Evolutionary conservation across 2,113 vertebrate species (phyloP).

Genomic region (Notarius quadriscutis): DNA sequence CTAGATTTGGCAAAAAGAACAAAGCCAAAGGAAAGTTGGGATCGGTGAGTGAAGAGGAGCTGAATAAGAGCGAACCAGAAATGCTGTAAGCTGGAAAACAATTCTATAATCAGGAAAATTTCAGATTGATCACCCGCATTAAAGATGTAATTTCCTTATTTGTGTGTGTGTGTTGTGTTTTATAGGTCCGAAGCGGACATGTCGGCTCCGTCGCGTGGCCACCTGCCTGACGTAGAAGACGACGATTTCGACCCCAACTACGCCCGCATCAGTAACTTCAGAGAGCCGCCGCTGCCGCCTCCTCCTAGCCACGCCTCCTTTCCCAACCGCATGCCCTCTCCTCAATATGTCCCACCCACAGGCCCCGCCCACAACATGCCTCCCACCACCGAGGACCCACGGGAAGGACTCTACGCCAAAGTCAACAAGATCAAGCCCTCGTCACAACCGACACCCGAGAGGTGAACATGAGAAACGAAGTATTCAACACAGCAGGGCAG

Average conservation of each 20-base stretch:
- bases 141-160: not conserved
- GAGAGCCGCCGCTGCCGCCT: conserved; percentile 65
- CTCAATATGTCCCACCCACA: conserved; percentile 54
- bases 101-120: no score
- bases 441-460: conserved; percentile 68
- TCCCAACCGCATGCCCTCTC: conserved; percentile 68
- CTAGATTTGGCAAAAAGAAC: conserved; percentile 92
- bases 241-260: conserved; percentile 92
- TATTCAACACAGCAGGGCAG: no score
- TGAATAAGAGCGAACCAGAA: conserved; percentile 75
- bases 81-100: conserved; percentile 40
- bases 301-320: conserved; percentile 53
- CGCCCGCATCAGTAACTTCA: conserved; percentile 86
- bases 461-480: conserved; percentile 65
- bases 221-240: conserved; percentile 80
- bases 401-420: conserved; percentile 89
- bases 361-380: conserved; percentile 59
- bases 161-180: not conserved
- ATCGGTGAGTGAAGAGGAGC: conserved; percentile 80
- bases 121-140: not conserved
- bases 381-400: conserved; percentile 75
- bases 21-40: conserved; percentile 78
- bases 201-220: conserved; percentile 18
- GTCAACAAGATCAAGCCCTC: conserved; percentile 85
- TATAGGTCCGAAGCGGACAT: conserved; percentile 71